Evolutionary conservation across 92 coral and sea anemone species (phyloP), one percentile per base, ranked within the genome.

Genomic region (Phymanthus crucifer): DNA sequence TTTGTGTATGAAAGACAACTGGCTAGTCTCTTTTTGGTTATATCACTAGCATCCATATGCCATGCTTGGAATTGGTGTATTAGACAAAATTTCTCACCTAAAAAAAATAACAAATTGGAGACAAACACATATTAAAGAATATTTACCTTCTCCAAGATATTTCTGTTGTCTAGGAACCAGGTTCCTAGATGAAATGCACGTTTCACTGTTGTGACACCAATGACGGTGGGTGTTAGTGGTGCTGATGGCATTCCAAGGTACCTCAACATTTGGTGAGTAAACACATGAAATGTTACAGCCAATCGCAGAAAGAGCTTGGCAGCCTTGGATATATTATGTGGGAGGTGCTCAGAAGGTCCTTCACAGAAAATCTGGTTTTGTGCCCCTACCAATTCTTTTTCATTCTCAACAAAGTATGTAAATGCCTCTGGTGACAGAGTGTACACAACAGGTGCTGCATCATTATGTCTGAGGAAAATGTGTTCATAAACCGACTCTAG

Each of bases 251-350:
- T 70, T 17, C 37, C 26, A 23, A 70, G 74, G 27, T 40, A 70
- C 74, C 74, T 70, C n/a, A 5, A 54, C 82, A 78, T 78, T 66
- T 78, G 82, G 43, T 61, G 56, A 23, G 52, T 78, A 48, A 78
- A 78, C 32, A 0, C 82, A 18, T 64, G 74, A 26, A 64, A 50
- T 31, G 40, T 26, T 46, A 78, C 74, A n/a, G 82, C 82, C 74
- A 78, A 65, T 18, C 74, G 69, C 19, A 77, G 40, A 32, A 66
- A 78, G 33, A 78, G 72, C 74, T 67, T 80, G 19, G 76, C 75
- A 14, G 83, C 75, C 43, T 79, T 79, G 3, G 83, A 79, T 66
- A 79, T 79, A 54, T 79, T 79, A 29, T 69, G 75, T 37, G 77
- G 66, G 26, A 50, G 23, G 57, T 79, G 43, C 35, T 69, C 76